Percentiles rank a stretch among this genome's conserved stretches.
Conservation (phyloP, 2,888 invertebrate species). For the Caenorhabditis sulstoni region DNA sequence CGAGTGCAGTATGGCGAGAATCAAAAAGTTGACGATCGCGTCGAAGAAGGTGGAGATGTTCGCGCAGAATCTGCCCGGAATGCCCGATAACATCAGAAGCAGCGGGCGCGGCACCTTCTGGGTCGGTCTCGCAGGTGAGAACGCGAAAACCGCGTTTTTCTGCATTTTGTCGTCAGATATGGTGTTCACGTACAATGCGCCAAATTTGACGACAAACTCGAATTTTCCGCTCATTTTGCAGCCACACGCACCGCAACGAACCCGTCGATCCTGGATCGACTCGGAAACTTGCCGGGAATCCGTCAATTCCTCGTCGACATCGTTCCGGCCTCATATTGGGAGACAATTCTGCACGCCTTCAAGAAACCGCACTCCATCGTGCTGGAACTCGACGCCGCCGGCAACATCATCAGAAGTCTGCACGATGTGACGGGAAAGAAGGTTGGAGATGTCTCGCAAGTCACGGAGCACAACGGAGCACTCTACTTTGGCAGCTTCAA, state of each 20-base stretch:
- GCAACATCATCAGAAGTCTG: conserved; percentile 71
- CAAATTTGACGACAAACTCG: too few species aligned
- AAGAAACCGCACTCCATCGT: conserved; percentile 72
- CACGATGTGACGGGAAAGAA: conserved; percentile 74
- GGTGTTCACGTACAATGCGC: too few species aligned
- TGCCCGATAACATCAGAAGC: conserved; percentile 85
- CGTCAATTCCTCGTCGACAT: conserved; percentile 66
- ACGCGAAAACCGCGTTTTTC: not conserved
- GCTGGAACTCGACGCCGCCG: conserved; percentile 68
- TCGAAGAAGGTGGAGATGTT: conserved; percentile 85
- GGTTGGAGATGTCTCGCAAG: conserved; percentile 74
- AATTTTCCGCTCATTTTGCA: conserved; percentile 30
- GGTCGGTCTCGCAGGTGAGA: conserved; percentile 65
- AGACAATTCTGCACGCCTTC: conserved; percentile 63
- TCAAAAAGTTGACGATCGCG: conserved; percentile 84
- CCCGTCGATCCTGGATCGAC: conserved; percentile 55
- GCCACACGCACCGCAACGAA: conserved; percentile 41
- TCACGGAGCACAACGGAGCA: conserved; percentile 63
- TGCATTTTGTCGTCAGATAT: too few species aligned
- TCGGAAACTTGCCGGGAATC: conserved; percentile 68
- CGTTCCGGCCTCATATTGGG: conserved; percentile 58
- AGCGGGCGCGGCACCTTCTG: conserved; percentile 61
- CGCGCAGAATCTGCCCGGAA: conserved; percentile 85
- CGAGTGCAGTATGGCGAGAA: conserved; percentile 86
- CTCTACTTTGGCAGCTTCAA: conserved; percentile 77